Base-by-base conservation (phyloP, 2,113 vertebrate species). In the Opisthocomus hoazin region DNA sequence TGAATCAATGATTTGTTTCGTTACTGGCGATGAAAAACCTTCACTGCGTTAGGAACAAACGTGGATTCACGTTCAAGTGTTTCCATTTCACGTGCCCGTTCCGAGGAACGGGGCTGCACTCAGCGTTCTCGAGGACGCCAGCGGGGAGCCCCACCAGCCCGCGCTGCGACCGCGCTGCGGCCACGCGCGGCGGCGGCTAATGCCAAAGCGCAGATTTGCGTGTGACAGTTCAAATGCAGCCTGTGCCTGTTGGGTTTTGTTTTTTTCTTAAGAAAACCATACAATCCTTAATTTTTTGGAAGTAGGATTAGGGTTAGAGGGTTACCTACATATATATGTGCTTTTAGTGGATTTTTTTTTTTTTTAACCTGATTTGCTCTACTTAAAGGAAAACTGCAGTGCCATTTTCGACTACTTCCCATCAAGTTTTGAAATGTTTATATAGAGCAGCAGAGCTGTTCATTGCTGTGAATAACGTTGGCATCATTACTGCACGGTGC, bases 301-400 rank as follows among this genome's bases (percentile, higher is more conserved):
- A 95, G 63, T 96, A 97, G 89, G 95, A 34, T 32, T 86, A 83
- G 96, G 93, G 29, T 68, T 93, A 95, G 88, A 80, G 90, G 96
- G 82, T 93, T 93, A 75, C 75, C 6, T 96, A 95, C 89, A 63
- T 94, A 91, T 95, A 93, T 87, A 93, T 89, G 77, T 77, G 93
- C 94, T 97, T 96, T 82, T 86, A 94, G 95, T 96, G 84, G 63
- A 71, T 37, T 94, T 92, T 78, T 64, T 87, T 93, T 94, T 63
- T 64, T 87, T 93, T 94, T 63, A 93, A 89, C 75, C 70, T 89
- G 30, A 60, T 91, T 84, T 89, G 83, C 83, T 82, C 68, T 91
- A 63, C 74, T 94, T 93, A 84, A 95, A 89, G 93, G 95, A 94
- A 93, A 96, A 85, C 91, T 93, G 70, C 93, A 88, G 92, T 97